Evolutionary conservation across 2,797 vertebrate genomes (phyloP).

Genomic region (Graptemys geographica): DNA sequence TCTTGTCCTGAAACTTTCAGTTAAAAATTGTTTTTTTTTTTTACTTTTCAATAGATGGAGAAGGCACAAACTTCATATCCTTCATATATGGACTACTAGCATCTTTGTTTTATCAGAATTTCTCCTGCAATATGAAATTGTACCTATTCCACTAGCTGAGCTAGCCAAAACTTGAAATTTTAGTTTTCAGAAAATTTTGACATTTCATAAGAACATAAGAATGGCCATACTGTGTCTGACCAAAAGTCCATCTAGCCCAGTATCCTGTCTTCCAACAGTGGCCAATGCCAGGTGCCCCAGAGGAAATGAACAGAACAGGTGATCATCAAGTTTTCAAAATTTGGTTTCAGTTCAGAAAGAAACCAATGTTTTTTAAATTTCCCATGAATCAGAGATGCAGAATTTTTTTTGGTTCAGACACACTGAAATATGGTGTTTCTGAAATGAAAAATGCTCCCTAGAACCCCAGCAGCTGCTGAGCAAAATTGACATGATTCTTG

Average conservation of each 20-base stretch:
- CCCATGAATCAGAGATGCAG: neutral
- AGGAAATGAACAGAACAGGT: too few relatives aligned
- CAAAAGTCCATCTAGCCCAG: too few relatives aligned
- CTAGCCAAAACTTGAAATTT: neutral
- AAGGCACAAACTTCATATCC: neutral
- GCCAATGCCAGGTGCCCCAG: too few relatives aligned
- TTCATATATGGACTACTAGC: neutral
- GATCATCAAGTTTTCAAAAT: neutral
- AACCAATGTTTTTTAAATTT: neutral
- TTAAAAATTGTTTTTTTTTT: neutral
- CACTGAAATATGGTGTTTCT: neutral
- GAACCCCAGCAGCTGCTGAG: neutral
- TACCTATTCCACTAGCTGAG: neutral
- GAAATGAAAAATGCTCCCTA: neutral
- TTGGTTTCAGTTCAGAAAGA: neutral
- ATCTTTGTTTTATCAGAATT: neutral
- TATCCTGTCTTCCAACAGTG: too few relatives aligned
- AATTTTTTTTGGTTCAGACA: neutral
- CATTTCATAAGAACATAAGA: neutral
- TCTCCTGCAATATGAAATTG: neutral
- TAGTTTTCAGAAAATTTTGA: neutral
- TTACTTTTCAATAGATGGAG: neutral
- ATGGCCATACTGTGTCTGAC: too few relatives aligned
- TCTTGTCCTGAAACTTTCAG: neutral
- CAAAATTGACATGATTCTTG: neutral